A percentile compares a stretch with the other conserved stretches of the same genome.
These are phyloP conservation scores for Zelleria hepariella DNA, from an alignment of 2,888 invertebrate species.

Conservation along the genomic window DNA sequence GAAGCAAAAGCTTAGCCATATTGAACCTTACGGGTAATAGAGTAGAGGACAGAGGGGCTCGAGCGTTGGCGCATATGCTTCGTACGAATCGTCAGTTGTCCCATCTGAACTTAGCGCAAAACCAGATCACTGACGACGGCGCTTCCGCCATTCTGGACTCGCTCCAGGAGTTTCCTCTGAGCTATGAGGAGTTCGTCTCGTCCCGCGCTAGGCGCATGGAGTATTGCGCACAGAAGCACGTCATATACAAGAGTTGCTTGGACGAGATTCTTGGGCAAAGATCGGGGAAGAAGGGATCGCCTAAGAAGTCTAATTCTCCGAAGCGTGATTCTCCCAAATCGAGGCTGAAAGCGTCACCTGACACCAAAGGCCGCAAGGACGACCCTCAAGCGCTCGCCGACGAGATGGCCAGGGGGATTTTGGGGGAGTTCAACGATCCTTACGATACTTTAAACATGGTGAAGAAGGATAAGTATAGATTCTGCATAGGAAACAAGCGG, in stretches of 20 bases:
- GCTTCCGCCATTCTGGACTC: slow-evolving; percentile 24
- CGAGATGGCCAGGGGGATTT: slow-evolving; percentile 1
- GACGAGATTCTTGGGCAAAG: slow-evolving; percentile 18
- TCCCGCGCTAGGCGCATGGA: slow-evolving; percentile 17
- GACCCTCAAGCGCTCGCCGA: not conserved
- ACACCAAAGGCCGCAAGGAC: not conserved
- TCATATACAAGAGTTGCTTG: not conserved
- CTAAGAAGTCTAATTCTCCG: not conserved
- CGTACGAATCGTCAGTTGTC: slow-evolving; percentile 33
- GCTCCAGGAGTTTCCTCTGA: slow-evolving; percentile 30
- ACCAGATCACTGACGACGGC: slow-evolving; percentile 32
- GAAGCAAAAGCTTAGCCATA: slow-evolving; percentile 21
- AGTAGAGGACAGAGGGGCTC: slow-evolving; percentile 33
- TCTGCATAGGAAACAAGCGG: slow-evolving; percentile 30
- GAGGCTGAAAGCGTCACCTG: not conserved
- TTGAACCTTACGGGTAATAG: slow-evolving; percentile 35
- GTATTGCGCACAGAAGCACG: slow-evolving; percentile 19
- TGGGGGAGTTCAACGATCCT: slow-evolving; percentile 19
- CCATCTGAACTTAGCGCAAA: slow-evolving; percentile 38
- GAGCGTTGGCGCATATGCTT: slow-evolving; percentile 25
- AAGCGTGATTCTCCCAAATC: not conserved
- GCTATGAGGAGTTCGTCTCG: slow-evolving; percentile 19
- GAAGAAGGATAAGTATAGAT: slow-evolving; percentile 15
- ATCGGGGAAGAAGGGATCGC: slow-evolving; percentile 13
- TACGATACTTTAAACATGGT: slow-evolving; percentile 19